These are phyloP conservation scores for Anguilla rostrata DNA, from an alignment of 2,113 vertebrate species.

Conservation along the genomic window DNA sequence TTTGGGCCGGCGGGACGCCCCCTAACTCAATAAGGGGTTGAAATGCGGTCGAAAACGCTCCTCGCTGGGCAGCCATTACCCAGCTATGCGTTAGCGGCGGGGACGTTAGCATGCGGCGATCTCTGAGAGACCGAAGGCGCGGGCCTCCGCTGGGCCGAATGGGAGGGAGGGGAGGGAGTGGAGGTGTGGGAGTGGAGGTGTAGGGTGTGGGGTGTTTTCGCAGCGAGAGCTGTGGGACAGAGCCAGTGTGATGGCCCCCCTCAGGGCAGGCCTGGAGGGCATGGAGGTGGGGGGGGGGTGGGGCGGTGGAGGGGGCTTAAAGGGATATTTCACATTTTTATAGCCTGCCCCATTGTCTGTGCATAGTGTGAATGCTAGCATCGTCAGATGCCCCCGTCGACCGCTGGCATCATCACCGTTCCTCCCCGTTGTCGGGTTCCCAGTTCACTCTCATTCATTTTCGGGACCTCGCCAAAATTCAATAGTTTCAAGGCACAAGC, in stretches of 20 bases:
- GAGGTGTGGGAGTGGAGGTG: conserved; percentile 31
- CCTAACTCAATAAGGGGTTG: conserved; percentile 91
- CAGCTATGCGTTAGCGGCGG: conserved; percentile 65
- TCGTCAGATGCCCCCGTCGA: not conserved
- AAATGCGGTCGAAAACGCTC: conserved; percentile 91
- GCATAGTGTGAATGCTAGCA: not conserved
- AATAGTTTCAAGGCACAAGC: not conserved
- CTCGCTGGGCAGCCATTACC: conserved; percentile 86
- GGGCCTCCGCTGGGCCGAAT: conserved; percentile 65
- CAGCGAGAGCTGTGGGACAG: conserved; percentile 32
- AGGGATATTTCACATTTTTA: not conserved
- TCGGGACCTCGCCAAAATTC: not conserved
- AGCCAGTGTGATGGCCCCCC: not conserved
- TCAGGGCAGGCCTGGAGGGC: not conserved
- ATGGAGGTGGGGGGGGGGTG: not conserved
- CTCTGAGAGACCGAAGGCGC: conserved; percentile 50
- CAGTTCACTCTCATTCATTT: not conserved
- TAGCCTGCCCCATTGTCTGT: not conserved
- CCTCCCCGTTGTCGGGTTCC: not conserved
- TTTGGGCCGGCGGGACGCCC: conserved; percentile 91
- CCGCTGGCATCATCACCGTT: not conserved
- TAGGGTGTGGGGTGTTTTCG: conserved; percentile 36
- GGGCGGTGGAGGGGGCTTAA: not conserved
- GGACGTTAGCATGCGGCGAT: conserved; percentile 71
- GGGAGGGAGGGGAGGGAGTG: conserved; percentile 42